Percentiles rank a stretch among this genome's conserved stretches.
Evolutionary conservation across 2,888 invertebrate species (phyloP).

Genomic region (Drosophila helvetica): DNA sequence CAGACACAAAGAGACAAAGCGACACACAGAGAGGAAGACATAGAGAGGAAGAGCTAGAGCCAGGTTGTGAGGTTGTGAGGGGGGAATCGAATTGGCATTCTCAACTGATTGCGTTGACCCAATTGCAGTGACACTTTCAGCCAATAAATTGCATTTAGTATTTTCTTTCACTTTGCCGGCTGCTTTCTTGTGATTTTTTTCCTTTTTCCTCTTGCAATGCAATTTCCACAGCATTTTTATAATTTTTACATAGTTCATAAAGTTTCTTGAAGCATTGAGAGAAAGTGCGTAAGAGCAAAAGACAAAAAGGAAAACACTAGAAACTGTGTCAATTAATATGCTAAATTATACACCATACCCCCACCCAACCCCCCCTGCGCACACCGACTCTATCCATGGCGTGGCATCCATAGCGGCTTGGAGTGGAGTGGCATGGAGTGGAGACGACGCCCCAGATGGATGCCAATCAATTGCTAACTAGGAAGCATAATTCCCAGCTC

Average conservation of each 20-base stretch:
- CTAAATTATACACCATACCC: constrained; percentile 67
- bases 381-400: no score
- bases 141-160: constrained; percentile 73
- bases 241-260: constrained; percentile 77
- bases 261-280: constrained; percentile 64
- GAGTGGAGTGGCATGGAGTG: constrained; percentile 4
- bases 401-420: no score
- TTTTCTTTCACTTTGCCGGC: constrained; percentile 64
- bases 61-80: not conserved
- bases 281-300: constrained; percentile 69
- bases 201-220: constrained; percentile 28
- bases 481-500: constrained; percentile 81
- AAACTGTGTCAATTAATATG: constrained; percentile 79
- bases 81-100: constrained; percentile 18
- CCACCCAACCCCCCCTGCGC: no score
- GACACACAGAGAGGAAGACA: not conserved
- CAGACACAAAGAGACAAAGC: not conserved
- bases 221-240: constrained; percentile 49
- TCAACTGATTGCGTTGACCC: constrained; percentile 62
- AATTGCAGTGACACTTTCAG: constrained; percentile 74
- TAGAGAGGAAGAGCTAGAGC: not conserved
- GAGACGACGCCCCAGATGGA: constrained; percentile 71
- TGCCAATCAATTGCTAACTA: constrained; percentile 79
- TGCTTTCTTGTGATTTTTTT: constrained; percentile 71
- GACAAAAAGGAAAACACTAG: constrained; percentile 45